Percentiles rank a stretch among this genome's conserved stretches.
Evolutionary conservation across 1,140 invertebrate species (phyloP).

Genomic region (Papilio polytes): DNA sequence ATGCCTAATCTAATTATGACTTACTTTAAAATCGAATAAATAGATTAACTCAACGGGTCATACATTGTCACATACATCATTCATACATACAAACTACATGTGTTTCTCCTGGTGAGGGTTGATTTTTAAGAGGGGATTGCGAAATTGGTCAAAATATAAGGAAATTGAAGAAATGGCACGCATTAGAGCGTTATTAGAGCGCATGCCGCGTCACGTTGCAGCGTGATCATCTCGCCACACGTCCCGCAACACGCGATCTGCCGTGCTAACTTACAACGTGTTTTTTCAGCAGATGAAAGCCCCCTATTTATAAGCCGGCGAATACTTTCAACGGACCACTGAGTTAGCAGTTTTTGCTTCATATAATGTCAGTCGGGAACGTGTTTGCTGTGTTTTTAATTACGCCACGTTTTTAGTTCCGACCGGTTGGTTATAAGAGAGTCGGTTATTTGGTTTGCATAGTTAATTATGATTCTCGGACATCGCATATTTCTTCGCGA

Average conservation of each 20-base stretch:
- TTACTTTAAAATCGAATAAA: too few species aligned
- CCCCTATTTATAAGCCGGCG: slow-evolving; percentile 69
- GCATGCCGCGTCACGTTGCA: slow-evolving; percentile 10
- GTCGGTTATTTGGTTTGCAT: slow-evolving; percentile 32
- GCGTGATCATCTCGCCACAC: slow-evolving; percentile 50
- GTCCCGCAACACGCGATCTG: slow-evolving; percentile 72
- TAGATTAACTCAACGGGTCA: too few species aligned
- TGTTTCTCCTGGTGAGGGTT: too few species aligned
- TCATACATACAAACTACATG: too few species aligned
- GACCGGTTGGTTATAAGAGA: slow-evolving; percentile 20
- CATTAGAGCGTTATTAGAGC: not conserved
- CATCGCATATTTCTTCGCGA: not conserved
- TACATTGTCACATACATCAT: too few species aligned
- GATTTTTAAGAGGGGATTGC: too few species aligned
- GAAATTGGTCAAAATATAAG: not conserved
- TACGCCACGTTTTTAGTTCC: slow-evolving; percentile 42
- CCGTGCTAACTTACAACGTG: slow-evolving; percentile 57
- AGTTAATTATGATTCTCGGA: slow-evolving; percentile 2
- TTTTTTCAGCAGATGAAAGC: slow-evolving; percentile 79
- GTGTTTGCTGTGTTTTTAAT: slow-evolving; percentile 53
- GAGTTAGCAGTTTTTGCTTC: slow-evolving; percentile 67
- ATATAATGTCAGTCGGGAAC: slow-evolving; percentile 55
- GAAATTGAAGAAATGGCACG: not conserved
- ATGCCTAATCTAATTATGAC: too few species aligned
- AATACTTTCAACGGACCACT: slow-evolving; percentile 77